Evolutionary conservation across 2,888 invertebrate genomes (phyloP), one percentile per base, ranked within the genome.

Genomic region (Athetis lepigone): DNA sequence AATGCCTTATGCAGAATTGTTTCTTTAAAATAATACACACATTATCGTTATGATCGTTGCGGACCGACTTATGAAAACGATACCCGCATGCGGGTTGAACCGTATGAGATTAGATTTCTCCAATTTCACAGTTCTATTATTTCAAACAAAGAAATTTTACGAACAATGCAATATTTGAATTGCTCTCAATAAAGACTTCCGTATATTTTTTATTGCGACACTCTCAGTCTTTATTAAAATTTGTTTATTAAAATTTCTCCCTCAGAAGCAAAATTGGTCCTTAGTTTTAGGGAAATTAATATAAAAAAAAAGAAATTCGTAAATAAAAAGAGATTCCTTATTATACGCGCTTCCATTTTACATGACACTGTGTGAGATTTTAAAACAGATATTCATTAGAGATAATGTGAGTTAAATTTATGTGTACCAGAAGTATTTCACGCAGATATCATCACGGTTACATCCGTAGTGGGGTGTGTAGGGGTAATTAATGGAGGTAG

Each of bases 401-500:
- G 49, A 69, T 69, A 57, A 67, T 49, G 19, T 52, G 18, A 47
- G n/a, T 18, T 21, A 11, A 63, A 71, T 70, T 63, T 64, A 70
- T 64, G 76, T 57, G 29, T 40, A 71, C 62, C 62, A 75, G 70
- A 70, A 70, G 45, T 54, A 43, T 64, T 75, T 71, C 57, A 23
- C 19, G 7, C 23, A 54, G 76, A 75, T 72, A 76, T 57, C 52
- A 57, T 64, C 71, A 71, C 52, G 72, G 72, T 51, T 58, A 37
- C 57, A 51, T 55, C 57, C 64, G 52, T 16, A 8, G 16, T 19
- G 27, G 39, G 40, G 56, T 54, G 42, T 68, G 54, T 68, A 51
- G 75, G 37, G 36, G 33, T 72, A 71, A 72, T 76, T 58, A 71
- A 72, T 76, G 72, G 63, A 47, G 37, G 72, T 29, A 64, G 72